Evolutionary conservation across 2,113 vertebrate genomes (phyloP).

Genomic region (human): DNA sequence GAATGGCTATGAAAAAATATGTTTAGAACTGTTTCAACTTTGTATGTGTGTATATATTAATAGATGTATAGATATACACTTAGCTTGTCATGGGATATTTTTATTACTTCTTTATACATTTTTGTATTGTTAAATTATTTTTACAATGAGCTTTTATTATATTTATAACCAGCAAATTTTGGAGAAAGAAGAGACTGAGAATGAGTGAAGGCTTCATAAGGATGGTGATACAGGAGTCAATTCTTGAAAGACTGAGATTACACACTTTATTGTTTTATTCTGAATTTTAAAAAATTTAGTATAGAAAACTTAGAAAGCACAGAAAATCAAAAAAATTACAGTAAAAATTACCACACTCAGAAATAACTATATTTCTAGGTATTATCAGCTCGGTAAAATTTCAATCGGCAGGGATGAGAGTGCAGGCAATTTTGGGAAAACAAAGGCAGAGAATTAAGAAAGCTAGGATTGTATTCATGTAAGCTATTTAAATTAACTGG

Average conservation of each 20-base stretch:
- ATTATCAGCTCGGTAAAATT: not conserved
- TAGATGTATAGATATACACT: not conserved
- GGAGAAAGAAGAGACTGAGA: not conserved
- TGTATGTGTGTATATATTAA: not conserved
- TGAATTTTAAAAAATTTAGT: not conserved
- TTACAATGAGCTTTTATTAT: not conserved
- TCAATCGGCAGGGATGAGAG: not conserved
- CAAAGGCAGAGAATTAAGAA: not conserved
- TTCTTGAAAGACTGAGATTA: not conserved
- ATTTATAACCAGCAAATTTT: slow-evolving; percentile 18
- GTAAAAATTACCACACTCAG: not conserved
- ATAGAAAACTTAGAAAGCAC: not conserved
- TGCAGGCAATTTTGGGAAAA: not conserved
- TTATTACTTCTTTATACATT: not conserved
- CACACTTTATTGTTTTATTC: not conserved
- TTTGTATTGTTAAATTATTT: slow-evolving; percentile 7
- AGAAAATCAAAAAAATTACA: not conserved
- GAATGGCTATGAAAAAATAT: not conserved
- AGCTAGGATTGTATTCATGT: not conserved
- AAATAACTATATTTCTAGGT: not conserved
- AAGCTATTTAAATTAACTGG: not conserved
- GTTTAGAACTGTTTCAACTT: not conserved
- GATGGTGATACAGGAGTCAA: not conserved
- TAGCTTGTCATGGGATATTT: not conserved
- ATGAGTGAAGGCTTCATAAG: not conserved